Conservation (phyloP, 2,888 invertebrate genomes). For the Drosophila pegasa region DNA sequence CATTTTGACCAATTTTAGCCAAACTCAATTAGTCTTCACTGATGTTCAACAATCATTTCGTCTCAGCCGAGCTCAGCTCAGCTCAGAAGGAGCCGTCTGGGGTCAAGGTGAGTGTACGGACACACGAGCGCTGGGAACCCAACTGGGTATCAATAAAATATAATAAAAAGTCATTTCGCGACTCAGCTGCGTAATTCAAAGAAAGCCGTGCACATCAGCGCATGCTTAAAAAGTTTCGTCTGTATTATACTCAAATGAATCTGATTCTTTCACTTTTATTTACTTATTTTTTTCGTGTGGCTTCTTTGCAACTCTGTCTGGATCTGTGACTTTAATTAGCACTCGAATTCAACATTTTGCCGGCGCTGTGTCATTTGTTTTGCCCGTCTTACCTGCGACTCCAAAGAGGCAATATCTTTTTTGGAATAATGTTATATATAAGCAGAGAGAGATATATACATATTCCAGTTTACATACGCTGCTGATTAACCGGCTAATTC, state of each 20-base stretch:
- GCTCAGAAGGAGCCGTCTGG: constrained; percentile 36
- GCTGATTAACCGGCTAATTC: constrained; percentile 73
- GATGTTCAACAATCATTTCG: constrained; percentile 46
- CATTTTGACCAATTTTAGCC: constrained; percentile 78
- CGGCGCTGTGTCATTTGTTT: constrained; percentile 43
- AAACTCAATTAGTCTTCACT: constrained; percentile 75
- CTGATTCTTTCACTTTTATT: constrained; percentile 22
- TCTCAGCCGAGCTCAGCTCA: constrained; percentile 20
- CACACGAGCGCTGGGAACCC: constrained; percentile 18
- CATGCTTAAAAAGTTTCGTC: constrained; percentile 22
- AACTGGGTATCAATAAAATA: constrained; percentile 37
- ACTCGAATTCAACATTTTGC: constrained; percentile 59
- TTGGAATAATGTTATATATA: constrained; percentile 24
- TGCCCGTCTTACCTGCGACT: constrained; percentile 63
- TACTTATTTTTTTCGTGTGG: background rate
- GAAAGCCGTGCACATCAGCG: constrained; percentile 73
- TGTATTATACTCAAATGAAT: constrained; percentile 45
- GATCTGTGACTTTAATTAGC: constrained; percentile 69
- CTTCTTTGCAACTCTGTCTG: constrained; percentile 11
- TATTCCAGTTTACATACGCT: constrained; percentile 55
- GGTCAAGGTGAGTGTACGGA: constrained; percentile 62
- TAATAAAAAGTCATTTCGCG: constrained; percentile 36
- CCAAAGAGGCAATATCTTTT: constrained; percentile 29
- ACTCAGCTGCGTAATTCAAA: constrained; percentile 69
- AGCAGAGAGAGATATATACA: constrained; percentile 1